These are phyloP conservation scores for human (Homo sapiens) DNA, from an alignment of 2,113 vertebrate genomes.

Conservation along the genomic window GRCh38 chr5:135825501-135826000, in stretches of 20 bases:
- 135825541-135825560: accelerated
- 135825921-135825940: not conserved
- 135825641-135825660: slow-evolving; percentile 62
- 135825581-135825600: not conserved
- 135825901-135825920: not conserved
- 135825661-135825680: not conserved
- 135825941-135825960: accelerated
- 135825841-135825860: not conserved
- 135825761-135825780: not conserved
- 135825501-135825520: accelerated
- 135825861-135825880: accelerated
- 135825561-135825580: not conserved
- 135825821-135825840: slow-evolving; percentile 43
- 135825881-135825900: not conserved
- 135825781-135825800: not conserved
- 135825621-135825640: not conserved
- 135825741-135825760: accelerated
- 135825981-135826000: not conserved
- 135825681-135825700: not conserved
- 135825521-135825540: too few species aligned
- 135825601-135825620: not conserved
- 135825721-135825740: not conserved
- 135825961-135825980: not conserved
- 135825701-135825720: not conserved
- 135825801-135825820: slow-evolving; percentile 73